These are phyloP conservation scores for Idaea aversata DNA, from an alignment of 2,888 invertebrate genomes.

Conservation along the genomic window DNA sequence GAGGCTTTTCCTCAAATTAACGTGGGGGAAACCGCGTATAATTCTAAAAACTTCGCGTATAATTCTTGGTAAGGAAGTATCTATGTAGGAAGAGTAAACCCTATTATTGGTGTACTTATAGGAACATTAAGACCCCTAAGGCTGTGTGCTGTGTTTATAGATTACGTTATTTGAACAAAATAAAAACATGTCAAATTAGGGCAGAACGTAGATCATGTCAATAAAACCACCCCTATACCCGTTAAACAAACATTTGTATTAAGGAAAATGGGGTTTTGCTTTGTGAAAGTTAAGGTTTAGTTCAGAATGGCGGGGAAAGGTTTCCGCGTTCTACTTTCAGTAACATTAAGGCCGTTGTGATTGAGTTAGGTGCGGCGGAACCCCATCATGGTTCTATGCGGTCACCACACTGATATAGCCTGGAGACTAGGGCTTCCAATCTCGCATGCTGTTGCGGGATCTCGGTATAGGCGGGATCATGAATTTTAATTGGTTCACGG, in stretches of 20 bases:
- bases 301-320: slow-evolving; percentile 39
- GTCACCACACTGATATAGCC: slow-evolving; percentile 53
- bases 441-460: too few relatives aligned
- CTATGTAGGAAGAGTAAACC: too few relatives aligned
- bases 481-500: too few relatives aligned
- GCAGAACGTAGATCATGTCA: slow-evolving; percentile 43
- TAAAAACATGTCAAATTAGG: slow-evolving; percentile 49
- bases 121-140: neutral
- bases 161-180: slow-evolving; percentile 34
- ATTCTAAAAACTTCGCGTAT: too few relatives aligned
- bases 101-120: too few relatives aligned
- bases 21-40: too few relatives aligned
- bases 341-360: slow-evolving; percentile 66
- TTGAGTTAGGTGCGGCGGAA: slow-evolving; percentile 64
- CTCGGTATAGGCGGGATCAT: too few relatives aligned
- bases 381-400: slow-evolving; percentile 52
- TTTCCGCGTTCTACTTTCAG: slow-evolving; percentile 65
- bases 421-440: too few relatives aligned
- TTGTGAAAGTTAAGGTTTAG: slow-evolving; percentile 36
- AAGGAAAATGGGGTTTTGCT: slow-evolving; percentile 31
- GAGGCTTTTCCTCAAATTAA: too few relatives aligned
- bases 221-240: slow-evolving; percentile 51
- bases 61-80: too few relatives aligned
- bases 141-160: slow-evolving; percentile 18
- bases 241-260: slow-evolving; percentile 34